Evolutionary conservation across 2,888 invertebrate species (phyloP), one percentile per base, ranked within the genome.

Genomic region (Oligia fasciuncula): DNA sequence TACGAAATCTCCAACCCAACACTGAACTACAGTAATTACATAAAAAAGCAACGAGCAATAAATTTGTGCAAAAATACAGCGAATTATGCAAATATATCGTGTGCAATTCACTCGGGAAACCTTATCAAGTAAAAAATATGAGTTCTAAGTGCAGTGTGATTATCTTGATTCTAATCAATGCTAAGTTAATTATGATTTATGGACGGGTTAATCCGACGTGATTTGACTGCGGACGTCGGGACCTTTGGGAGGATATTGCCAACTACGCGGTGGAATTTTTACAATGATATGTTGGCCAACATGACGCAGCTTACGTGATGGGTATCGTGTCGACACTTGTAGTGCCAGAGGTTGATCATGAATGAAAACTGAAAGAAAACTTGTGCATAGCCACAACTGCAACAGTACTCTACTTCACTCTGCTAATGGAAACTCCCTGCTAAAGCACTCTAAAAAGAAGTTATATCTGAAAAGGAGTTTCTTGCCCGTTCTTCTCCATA

Each of bases 141-240:
- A 81, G 66, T 81, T 69, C 66, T 75, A 79, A 81, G 67, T 88
- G 67, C 67, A 70, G 71, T 70, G 67, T 69, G 63, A 80, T 85
- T 86, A 82, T 78, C 70, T 68, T 79, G 83, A 85, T 83, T 35
- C 67, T 75, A 79, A 88, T 85, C 77, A 88, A 79, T 79, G 74
- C 73, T 60, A 49, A 73, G 79, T 79, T 89, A 88, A 88, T 89
- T 85, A 83, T 89, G 87, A 89, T 89, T 84, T 87, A 89, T 88
- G 60, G 73, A 43, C 68, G 60, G 63, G 54, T 65, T 65, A 77
- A 74, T 81, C 84, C 80, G 82, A 76, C 77, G 62, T 84, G 68
- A 60, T 65, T 71, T 57, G 81, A 71, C 76, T 81, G 76, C 76
- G 79, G 77, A 69, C 40, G 49, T 67, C 68, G 62, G 54, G 23